A percentile compares a stretch with the other conserved stretches of the same genome.
Evolutionary conservation across 1,140 invertebrate species (phyloP).

Genomic region (Zaprionus africanus): DNA sequence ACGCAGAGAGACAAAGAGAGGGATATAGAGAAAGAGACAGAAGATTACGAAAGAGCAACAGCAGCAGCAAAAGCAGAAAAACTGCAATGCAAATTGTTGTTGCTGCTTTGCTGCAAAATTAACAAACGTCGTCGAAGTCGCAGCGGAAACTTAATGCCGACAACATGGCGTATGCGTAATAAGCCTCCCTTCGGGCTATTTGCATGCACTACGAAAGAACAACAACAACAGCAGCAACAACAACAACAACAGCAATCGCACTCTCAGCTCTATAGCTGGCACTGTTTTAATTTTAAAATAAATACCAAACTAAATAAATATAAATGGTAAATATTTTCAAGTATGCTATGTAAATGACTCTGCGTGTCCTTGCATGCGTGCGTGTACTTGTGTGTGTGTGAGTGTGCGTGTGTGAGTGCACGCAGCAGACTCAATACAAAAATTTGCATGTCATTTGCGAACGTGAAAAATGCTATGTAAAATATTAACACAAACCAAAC

Average conservation of each 20-base stretch:
- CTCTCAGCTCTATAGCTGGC: conserved; percentile 5
- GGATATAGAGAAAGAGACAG: background rate
- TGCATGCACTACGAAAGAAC: conserved; percentile 13
- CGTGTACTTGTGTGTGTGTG: background rate
- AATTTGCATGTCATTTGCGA: conserved; percentile 35
- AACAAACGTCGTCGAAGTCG: conserved; percentile 50
- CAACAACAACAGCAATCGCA: background rate
- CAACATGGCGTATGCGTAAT: conserved; percentile 54
- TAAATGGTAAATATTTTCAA: conserved; percentile 42
- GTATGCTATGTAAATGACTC: background rate
- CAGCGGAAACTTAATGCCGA: conserved; percentile 29
- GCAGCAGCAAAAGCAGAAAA: conserved; percentile 4
- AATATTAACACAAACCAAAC: conserved; percentile 34
- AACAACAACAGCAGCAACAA: background rate
- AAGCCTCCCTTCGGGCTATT: conserved; percentile 25
- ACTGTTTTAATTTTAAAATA: conserved; percentile 49
- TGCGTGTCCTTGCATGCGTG: background rate
- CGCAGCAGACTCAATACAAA: background rate
- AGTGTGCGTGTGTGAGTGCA: conserved; percentile 1
- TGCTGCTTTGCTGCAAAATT: conserved; percentile 62
- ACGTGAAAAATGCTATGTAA: conserved; percentile 16
- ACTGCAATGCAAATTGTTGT: conserved; percentile 35
- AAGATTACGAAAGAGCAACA: background rate
- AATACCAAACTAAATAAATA: conserved; percentile 46
- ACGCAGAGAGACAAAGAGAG: background rate